Evolutionary conservation across 2,113 vertebrate genomes (phyloP).

Genomic region (Sterna hirundo): DNA sequence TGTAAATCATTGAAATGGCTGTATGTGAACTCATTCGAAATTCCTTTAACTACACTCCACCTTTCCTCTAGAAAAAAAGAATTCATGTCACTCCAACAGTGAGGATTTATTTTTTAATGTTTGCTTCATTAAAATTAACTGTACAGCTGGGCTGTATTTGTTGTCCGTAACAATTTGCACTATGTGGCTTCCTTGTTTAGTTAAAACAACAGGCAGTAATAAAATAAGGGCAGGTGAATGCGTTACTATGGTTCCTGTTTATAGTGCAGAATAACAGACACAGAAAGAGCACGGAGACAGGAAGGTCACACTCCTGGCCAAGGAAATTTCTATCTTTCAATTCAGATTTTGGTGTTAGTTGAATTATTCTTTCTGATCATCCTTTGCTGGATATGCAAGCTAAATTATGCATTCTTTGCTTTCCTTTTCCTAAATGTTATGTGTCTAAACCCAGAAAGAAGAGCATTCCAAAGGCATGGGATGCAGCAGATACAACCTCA

Average conservation of each 20-base stretch:
- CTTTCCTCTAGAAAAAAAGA: neutral
- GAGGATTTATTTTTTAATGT: neutral
- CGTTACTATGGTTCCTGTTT: slow-evolving; percentile 67
- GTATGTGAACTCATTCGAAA: too few relatives aligned
- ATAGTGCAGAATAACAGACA: slow-evolving; percentile 25
- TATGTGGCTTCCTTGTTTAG: slow-evolving; percentile 48
- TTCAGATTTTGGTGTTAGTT: neutral
- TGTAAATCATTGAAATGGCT: too few relatives aligned
- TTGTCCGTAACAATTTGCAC: slow-evolving; percentile 20
- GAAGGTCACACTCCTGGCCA: neutral
- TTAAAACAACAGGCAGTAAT: slow-evolving; percentile 63
- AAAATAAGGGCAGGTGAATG: slow-evolving; percentile 62
- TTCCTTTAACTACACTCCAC: neutral
- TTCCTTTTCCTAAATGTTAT: neutral
- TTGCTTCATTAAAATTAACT: neutral
- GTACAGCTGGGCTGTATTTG: slow-evolving; percentile 34
- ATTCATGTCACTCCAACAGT: neutral
- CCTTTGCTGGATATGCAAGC: neutral
- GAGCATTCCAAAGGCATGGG: neutral
- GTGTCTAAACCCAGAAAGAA: neutral
- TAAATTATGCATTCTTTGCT: neutral
- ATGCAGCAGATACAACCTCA: neutral
- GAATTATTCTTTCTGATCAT: neutral
- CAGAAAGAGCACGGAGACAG: neutral
- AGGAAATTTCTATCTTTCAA: neutral